Base-by-base conservation (phyloP, 2,797 vertebrate species). In the Melanotaenia maccullochi region DNA sequence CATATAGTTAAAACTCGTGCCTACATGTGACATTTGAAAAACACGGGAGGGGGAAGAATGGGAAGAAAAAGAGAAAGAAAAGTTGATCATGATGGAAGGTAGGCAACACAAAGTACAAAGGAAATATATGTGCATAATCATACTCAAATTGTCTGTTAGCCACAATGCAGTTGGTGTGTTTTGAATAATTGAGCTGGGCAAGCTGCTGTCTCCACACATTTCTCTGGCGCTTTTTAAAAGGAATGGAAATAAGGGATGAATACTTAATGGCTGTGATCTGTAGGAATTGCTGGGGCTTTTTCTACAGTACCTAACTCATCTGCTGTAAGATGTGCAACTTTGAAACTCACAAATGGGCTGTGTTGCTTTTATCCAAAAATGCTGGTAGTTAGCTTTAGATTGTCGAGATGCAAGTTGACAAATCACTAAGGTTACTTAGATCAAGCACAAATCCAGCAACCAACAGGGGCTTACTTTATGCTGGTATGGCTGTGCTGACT, bases 41-140 rank as follows among this genome's bases (percentile, higher is more conserved):
- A 5, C 4, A 44, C 0, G 16, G 14, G 14, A 12, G 9, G 3
- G 11, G 11, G 11, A 12, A 38, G 36, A 38, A 38, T 12, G 5
- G n/a, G 47, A 8, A 6, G 38, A 16, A 40, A 40, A 40, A 40
- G 12, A 44, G 18, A 13, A 9, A 9, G 9, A 28, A 30, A 71
- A 70, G 57, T 63, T 42, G 75, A 81, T 79, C 7, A 49, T 78
- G 71, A 76, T 42, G 68, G 76, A 83, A 85, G 74, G 49, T 68
- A 73, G 72, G 65, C 12, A 44, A 62, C n/a, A 1, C 36, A 1
- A 35, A 84, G 76, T 75, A 82, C 88, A 92, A 90, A 90, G 78
- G 76, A 81, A 90, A 88, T 87, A 64, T 87, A 82, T 91, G 82
- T 91, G 87, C 83, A 90, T 92, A 87, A 91, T 90, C 68, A 79